Evolutionary conservation across 2,888 invertebrate genomes (phyloP), one percentile per base, ranked within the genome.

Genomic region (Lasioglossum lativentre): DNA sequence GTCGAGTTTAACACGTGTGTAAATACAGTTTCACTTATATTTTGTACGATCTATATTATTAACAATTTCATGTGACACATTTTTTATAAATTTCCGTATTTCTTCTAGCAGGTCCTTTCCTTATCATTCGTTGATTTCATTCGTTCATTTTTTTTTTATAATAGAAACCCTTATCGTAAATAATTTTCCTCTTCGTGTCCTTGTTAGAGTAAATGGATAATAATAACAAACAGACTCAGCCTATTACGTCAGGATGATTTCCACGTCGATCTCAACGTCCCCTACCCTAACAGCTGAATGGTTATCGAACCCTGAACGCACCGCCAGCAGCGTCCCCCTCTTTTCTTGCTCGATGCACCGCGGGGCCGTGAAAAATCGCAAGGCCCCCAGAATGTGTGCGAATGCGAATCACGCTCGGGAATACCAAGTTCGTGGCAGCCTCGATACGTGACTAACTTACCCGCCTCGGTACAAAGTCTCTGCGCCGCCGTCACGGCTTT

Each of bases 401-500:
- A 38, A 75, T 71, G 66, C 66, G 30, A 47, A 79, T 79, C 27
- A 59, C 27, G 30, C 23, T 10, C 14, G 40, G 4, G 47, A 71
- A 76, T 63, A 59, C 27, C 38, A 81, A 77, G 59, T 72, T 75
- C 52, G 72, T 72, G 12, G 42, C 47, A 80, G 70, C 83, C 83
- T 72, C 83, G 63, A 72, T 52, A 63, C 80, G 80, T 83, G 83
- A 83, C 75, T 56, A 52, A 80, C 63, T 66, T 72, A 23, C 52
- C 12, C 79, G 75, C 66, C 14, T 14, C 23, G 27, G 72, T n/a
- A 75, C 80, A 75, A 83, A 75, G 80, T 66, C 38, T 42, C 56
- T n/a, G 38, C 10, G 19, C 38, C 38, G 40, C n/a, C 34, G 66
- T 30, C 59, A 34, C 66, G 66, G 34, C 66, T 66, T 68, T 68